Base-by-base conservation (phyloP, 1,140 invertebrate species). In the Nymphalis io region DNA sequence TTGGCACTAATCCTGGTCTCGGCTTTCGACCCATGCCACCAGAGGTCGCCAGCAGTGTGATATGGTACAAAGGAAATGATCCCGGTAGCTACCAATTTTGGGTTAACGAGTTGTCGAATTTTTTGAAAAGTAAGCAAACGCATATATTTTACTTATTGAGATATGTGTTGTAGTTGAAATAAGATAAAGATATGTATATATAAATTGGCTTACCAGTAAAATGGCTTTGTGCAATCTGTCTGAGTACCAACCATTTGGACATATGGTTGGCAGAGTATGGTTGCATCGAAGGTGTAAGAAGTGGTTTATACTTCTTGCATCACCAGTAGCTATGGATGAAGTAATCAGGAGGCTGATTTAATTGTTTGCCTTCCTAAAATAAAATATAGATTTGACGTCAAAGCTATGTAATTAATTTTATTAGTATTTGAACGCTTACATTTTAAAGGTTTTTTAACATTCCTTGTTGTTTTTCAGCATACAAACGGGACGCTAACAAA, bases 1-100 rank as follows among this genome's bases (percentile, higher is more conserved):
- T 99, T 73, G 97, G 97, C 76, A 97, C 95, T 70, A 98, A 98
- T 93, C 98, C 98, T 81, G 97, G 96, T 70, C 93, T 99, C 59
- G 98, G 98, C 70, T 99, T 98, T 90, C 93, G 98, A 66, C 98
- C 98, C 12, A 94, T 96, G 91, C 98, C 98, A 3, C 95, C 96
- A 59, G 97, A 98, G 85, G 95, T 98, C 55, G 96, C 97, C 75
- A 98, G 97, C 88, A 98, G 98, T 20, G 93, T 99, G 53, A 97
- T 99, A 83, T 97, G 97, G 95, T 98, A 98, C 92, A 96, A 95
- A 81, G 95, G 94, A 48, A 95, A 94, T 6, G 93, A 96, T 62
- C 92, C 93, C 60, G 93, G 94, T 67, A 96, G 96, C 81, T 96
- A 95, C 72, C 92, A 95, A 70, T 94, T 95, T 79, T 98, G 97